Conservation (phyloP, 2,113 vertebrate genomes). For the Marmota flaviventris region DNA sequence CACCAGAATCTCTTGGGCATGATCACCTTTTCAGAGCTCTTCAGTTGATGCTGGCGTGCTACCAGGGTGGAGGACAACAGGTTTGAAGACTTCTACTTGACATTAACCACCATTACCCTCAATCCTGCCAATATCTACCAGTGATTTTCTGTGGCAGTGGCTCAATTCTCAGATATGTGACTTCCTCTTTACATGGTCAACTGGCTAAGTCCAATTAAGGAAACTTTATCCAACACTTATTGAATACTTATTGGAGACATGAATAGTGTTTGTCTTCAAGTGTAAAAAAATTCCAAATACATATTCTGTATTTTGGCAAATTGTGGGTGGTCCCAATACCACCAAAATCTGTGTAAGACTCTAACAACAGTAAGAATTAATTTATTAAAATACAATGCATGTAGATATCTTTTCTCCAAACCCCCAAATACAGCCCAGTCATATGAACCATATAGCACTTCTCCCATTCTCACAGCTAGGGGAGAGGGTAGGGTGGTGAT, state of each 20-base stretch:
- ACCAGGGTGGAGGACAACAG: neutral
- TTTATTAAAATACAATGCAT: constrained; percentile 31
- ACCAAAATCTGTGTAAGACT: neutral
- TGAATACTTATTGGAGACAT: neutral
- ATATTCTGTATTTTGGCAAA: constrained; percentile 34
- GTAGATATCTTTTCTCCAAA: constrained; percentile 75
- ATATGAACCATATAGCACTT: constrained; percentile 87
- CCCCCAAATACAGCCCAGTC: constrained; percentile 80
- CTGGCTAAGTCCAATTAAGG: neutral
- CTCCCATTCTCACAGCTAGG: constrained; percentile 86
- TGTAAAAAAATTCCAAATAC: neutral
- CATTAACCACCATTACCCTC: neutral
- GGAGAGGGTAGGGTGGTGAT: constrained; percentile 85
- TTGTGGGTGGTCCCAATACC: neutral
- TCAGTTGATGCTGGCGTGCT: neutral
- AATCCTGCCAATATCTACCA: neutral
- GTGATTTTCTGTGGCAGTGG: neutral
- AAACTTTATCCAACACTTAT: neutral
- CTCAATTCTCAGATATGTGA: neutral
- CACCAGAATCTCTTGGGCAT: neutral
- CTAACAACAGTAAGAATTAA: neutral
- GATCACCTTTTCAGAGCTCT: neutral
- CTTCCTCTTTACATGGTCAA: neutral
- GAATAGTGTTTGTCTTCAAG: neutral
- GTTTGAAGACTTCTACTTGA: neutral